Conservation (phyloP, 2,113 vertebrate species). For the Bungarus multicinctus region DNA sequence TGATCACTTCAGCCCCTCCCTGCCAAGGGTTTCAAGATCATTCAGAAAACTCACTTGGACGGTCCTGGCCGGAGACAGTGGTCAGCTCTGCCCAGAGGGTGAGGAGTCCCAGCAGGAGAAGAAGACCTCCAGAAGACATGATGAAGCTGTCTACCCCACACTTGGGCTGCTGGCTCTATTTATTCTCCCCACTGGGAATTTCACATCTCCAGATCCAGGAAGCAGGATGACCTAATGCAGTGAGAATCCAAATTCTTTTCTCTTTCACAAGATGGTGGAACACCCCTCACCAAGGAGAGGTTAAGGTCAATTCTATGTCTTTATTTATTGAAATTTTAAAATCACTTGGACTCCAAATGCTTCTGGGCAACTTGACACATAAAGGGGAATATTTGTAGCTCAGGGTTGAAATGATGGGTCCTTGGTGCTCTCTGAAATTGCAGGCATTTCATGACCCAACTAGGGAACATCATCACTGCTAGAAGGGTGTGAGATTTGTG, state of each 20-base stretch:
- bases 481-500: no score
- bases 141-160: not conserved
- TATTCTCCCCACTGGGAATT: not conserved
- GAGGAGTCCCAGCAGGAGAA: not conserved
- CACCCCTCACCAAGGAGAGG: not conserved
- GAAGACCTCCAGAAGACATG: not conserved
- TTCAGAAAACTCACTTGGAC: not conserved
- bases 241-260: rapidly evolving
- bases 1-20: not conserved
- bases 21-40: not conserved
- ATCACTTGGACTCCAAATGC: not conserved
- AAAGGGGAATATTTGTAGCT: no score
- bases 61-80: not conserved
- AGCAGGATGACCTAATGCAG: not conserved
- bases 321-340: not conserved
- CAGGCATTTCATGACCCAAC: no score
- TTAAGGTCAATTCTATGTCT: no score
- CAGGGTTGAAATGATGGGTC: no score
- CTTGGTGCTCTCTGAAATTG: no score
- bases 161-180: not conserved
- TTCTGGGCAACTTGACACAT: not conserved
- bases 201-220: not conserved
- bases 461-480: no score
- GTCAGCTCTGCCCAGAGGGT: not conserved
- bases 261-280: not conserved